Evolutionary conservation across 2,888 invertebrate species (phyloP), one percentile per base, ranked within the genome.

Genomic region (Alitta virens): DNA sequence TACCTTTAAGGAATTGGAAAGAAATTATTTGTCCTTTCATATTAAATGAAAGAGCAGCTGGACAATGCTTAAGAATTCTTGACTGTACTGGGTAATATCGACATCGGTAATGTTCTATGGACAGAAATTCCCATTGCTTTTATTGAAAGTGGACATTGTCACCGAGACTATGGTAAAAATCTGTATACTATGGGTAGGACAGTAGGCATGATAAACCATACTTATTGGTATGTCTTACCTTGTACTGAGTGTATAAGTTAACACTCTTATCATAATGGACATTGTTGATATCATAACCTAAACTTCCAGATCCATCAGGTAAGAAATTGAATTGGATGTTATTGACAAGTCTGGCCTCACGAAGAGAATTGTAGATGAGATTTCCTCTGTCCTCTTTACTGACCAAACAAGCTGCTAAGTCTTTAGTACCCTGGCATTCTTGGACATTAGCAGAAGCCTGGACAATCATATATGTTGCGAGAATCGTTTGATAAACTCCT

Each of bases 281-380:
- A 70, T 82, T 82, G 53, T 77, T 70, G 40, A 83, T 79, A 62
- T 81, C 77, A 51, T 82, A 76, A 1, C 81, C 79, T 27, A 79
- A 73, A 68, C 81, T 77, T 33, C 83, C 83, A 65, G 76, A 80
- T 21, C 82, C 81, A 53, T 76, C 72, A 2, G 69, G 68, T 0
- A 79, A 80, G 67, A 82, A 82, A 38, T 72, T 69, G 72, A 83
- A 83, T 42, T 72, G 73, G 63, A 79, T 78, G 2, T 74, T 33
- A 12, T 33, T 33, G 33, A 33, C 33, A 33, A 33, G 33, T 33
- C 33, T 71, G 2, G 75, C 68, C 25, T 62, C 68, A 5, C 61
- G 40, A 1, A 77, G 69, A 5, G 62, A 62, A n/a, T 75, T 64
- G 52, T 72, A 75, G 57, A 77, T 77, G 18, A 73, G 27, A n/a